Conservation (phyloP, 2,888 invertebrate species). For the Pammene aurita region DNA sequence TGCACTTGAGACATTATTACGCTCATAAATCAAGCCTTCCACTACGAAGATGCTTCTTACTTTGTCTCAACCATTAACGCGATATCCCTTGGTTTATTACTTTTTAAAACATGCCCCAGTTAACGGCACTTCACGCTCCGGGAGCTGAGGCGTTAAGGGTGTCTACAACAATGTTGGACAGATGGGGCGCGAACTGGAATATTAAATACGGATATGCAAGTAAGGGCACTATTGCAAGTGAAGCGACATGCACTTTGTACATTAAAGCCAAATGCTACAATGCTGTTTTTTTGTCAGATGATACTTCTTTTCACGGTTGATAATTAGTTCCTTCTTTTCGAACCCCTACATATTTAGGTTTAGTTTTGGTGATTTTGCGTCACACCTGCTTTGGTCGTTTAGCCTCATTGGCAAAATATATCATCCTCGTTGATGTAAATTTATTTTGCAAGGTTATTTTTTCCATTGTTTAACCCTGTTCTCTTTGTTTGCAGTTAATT, state of each 20-base stretch:
- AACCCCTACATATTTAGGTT: too few relatives aligned
- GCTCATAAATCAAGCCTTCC: slow-evolving; percentile 10
- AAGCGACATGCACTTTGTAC: not conserved
- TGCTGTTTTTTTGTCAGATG: too few relatives aligned
- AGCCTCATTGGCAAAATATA: too few relatives aligned
- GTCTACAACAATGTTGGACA: not conserved
- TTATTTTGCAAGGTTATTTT: not conserved
- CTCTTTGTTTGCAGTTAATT: slow-evolving; percentile 17
- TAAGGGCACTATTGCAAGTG: not conserved
- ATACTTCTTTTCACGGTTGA: too few relatives aligned
- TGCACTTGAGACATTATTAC: slow-evolving; percentile 17
- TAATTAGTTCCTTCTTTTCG: too few relatives aligned
- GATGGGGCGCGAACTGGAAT: not conserved
- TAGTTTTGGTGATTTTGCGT: too few relatives aligned
- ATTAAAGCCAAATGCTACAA: too few relatives aligned
- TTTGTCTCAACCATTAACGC: slow-evolving; percentile 23
- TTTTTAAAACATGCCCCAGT: slow-evolving; percentile 33
- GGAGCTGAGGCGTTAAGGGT: not conserved
- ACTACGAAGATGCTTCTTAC: slow-evolving; percentile 23
- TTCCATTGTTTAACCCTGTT: too few relatives aligned
- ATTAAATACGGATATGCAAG: slow-evolving; percentile 8
- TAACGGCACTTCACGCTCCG: slow-evolving; percentile 18
- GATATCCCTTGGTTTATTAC: slow-evolving; percentile 14
- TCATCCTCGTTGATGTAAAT: too few relatives aligned
- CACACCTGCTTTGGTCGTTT: too few relatives aligned